phyloP scores from a whole-genome alignment of 2,888 invertebrate species.

The Stenoptilia bipunctidactyla region DNA sequence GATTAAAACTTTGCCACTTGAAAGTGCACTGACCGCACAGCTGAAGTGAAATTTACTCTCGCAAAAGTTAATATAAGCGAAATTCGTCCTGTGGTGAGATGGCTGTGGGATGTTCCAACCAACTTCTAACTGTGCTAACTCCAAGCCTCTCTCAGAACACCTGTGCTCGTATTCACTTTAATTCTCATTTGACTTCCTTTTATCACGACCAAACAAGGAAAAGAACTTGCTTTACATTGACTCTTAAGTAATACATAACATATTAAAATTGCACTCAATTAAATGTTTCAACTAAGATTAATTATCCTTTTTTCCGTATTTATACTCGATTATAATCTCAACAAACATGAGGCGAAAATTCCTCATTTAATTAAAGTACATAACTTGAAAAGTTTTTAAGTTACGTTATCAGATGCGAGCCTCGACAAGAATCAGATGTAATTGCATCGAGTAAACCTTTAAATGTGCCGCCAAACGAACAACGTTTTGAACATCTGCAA shows the following conservation, averaged over 20 bases:
- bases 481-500: conserved; percentile 17
- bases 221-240: conserved; percentile 9
- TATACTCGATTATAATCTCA: conserved; percentile 19
- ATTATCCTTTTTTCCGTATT: conserved; percentile 27
- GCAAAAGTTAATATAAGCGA: conserved; percentile 67
- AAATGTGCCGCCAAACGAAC: conserved; percentile 41
- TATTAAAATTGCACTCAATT: conserved; percentile 33
- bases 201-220: conserved; percentile 17
- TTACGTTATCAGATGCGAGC: conserved; percentile 53
- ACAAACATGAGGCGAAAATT: conserved; percentile 33
- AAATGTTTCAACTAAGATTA: conserved; percentile 32
- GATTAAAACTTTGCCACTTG: conserved; percentile 64
- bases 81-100: conserved; percentile 56
- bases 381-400: conserved; percentile 44
- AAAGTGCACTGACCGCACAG: conserved; percentile 55
- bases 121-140: conserved; percentile 38
- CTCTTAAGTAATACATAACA: conserved; percentile 15
- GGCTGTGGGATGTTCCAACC: conserved; percentile 30
- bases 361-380: conserved; percentile 46
- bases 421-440: conserved; percentile 53
- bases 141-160: conserved; percentile 27
- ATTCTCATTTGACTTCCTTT: conserved; percentile 18
- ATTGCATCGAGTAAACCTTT: conserved; percentile 46
- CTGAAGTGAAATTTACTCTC: conserved; percentile 56
- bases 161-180: conserved; percentile 28